phyloP scores from a whole-genome alignment of 2,113 vertebrate species.

The Rhynchomys soricoides region DNA sequence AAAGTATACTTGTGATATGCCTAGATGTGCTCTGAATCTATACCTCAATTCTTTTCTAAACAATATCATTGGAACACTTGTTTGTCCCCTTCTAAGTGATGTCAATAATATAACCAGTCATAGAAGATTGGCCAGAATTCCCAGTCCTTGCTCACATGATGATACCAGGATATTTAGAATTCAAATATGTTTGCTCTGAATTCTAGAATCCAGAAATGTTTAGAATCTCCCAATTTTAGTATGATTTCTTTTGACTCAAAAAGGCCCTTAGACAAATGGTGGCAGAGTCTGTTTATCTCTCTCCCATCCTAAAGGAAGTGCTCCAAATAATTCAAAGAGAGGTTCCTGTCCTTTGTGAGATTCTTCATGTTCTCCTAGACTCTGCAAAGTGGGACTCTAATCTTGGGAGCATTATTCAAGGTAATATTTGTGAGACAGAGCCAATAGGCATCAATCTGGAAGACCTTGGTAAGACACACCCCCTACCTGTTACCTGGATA shows the following conservation, averaged over 20 bases:
- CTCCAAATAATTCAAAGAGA: not conserved
- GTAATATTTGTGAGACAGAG: not conserved
- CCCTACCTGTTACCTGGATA: not conserved
- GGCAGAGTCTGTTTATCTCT: not conserved
- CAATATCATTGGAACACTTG: not conserved
- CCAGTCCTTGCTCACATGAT: not conserved
- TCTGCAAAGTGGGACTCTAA: not conserved
- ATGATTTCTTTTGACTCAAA: constrained; percentile 26
- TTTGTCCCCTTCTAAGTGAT: not conserved
- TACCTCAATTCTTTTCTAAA: constrained; percentile 26
- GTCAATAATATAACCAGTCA: not conserved
- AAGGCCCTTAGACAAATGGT: not conserved
- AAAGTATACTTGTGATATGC: constrained; percentile 24
- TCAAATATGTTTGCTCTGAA: not conserved
- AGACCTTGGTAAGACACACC: not conserved
- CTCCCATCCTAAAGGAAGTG: not conserved
- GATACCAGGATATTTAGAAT: not conserved
- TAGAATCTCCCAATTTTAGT: not conserved
- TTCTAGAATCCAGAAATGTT: not conserved
- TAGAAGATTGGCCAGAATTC: not conserved
- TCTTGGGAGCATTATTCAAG: not conserved
- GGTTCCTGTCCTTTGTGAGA: not conserved
- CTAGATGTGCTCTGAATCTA: not conserved
- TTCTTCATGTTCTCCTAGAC: not conserved
- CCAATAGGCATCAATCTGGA: not conserved